Evolutionary conservation across 2,797 vertebrate genomes (phyloP).

Genomic region (Sphenodon punctatus): DNA sequence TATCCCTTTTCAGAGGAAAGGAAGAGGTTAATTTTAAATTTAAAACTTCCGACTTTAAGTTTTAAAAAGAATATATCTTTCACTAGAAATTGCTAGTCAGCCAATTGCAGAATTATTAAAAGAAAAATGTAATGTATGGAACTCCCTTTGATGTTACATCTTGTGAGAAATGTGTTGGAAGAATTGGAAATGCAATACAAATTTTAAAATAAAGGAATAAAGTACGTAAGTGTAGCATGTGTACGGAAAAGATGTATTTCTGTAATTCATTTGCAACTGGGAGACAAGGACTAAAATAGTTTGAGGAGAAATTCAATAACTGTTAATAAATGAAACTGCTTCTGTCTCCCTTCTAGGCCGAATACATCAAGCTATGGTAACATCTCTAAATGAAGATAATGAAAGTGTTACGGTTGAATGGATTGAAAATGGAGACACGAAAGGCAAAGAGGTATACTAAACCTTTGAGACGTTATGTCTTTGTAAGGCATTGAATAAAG

Average conservation of each 20-base stretch:
- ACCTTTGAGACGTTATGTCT: slow-evolving; percentile 11
- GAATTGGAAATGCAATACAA: neutral
- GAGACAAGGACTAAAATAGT: neutral
- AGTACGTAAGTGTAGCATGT: no score
- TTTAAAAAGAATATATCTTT: no score
- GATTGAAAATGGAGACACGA: slow-evolving; percentile 99
- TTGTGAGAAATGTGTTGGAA: neutral
- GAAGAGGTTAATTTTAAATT: no score
- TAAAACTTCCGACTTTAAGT: no score
- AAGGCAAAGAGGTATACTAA: slow-evolving; percentile 93
- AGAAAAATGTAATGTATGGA: no score
- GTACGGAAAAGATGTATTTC: no score
- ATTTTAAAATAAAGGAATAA: neutral
- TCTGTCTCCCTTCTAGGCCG: slow-evolving; percentile 81
- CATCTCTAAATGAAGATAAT: slow-evolving; percentile 94
- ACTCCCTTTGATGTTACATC: no score
- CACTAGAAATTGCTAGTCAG: no score
- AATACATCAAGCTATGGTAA: slow-evolving; percentile 99
- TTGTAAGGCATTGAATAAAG: neutral
- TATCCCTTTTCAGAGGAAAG: no score
- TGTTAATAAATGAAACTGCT: neutral
- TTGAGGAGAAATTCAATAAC: neutral
- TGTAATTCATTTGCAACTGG: neutral
- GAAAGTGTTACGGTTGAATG: slow-evolving; percentile 98
- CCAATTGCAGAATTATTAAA: no score